phyloP scores from a whole-genome alignment of 2,888 invertebrate genomes.

The Saturnia pavonia region DNA sequence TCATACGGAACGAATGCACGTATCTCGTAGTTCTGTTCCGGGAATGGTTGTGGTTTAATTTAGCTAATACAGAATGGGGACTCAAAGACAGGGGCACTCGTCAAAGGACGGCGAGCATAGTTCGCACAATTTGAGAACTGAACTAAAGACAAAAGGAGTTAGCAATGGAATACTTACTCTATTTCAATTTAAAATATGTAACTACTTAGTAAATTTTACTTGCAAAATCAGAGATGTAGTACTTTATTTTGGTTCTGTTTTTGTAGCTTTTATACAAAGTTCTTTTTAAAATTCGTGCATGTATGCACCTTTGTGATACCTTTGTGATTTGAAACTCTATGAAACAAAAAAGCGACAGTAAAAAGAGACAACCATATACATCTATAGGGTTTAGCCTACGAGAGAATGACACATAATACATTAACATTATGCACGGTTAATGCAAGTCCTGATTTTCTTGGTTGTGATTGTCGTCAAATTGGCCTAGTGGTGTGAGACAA shows the following conservation, averaged over 20 bases:
- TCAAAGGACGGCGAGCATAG: conserved; percentile 16
- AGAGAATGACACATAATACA: too few relatives aligned
- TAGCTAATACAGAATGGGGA: conserved; percentile 19
- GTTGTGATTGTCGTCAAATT: too few relatives aligned
- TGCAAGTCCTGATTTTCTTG: too few relatives aligned
- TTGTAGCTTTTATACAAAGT: neutral
- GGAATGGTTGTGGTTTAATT: conserved; percentile 19
- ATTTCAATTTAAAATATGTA: neutral
- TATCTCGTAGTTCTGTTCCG: neutral
- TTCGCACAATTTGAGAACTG: conserved; percentile 10
- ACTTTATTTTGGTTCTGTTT: neutral
- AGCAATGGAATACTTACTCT: neutral
- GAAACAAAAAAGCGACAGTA: too few relatives aligned
- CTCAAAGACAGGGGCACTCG: neutral
- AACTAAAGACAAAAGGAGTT: conserved; percentile 10
- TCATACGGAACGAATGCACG: neutral
- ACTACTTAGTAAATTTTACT: neutral
- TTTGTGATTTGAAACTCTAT: too few relatives aligned
- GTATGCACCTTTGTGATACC: neutral
- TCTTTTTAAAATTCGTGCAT: neutral
- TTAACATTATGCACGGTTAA: too few relatives aligned
- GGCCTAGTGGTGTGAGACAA: too few relatives aligned
- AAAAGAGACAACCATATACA: too few relatives aligned
- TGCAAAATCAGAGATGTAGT: neutral
- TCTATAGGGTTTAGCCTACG: too few relatives aligned